phyloP scores from a whole-genome alignment of 2,888 invertebrate species.

The Erebia epiphron region DNA sequence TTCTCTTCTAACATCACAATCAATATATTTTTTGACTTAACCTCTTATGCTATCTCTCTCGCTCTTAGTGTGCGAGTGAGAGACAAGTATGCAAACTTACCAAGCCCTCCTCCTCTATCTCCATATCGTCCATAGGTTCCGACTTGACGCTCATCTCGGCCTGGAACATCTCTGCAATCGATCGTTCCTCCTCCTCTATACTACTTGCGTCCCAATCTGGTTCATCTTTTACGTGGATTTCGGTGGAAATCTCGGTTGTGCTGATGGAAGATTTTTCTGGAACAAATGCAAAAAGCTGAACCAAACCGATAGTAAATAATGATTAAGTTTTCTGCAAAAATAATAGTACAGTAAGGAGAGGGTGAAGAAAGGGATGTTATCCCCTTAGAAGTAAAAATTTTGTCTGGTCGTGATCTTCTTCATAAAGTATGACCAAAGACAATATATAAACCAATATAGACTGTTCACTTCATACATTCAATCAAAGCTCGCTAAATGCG shows the following conservation, averaged over 20 bases:
- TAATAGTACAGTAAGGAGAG: too few species aligned
- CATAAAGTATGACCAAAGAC: too few species aligned
- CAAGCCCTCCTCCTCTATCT: conserved; percentile 80
- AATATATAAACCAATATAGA: too few species aligned
- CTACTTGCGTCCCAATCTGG: conserved; percentile 87
- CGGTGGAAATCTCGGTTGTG: conserved; percentile 49
- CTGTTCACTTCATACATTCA: too few species aligned
- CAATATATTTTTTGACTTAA: conserved; percentile 72
- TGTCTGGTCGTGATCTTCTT: too few species aligned
- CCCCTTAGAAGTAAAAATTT: too few species aligned
- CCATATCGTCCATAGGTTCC: conserved; percentile 81
- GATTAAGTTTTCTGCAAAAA: too few species aligned
- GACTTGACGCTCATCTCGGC: conserved; percentile 87
- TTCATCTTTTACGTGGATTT: conserved; percentile 72
- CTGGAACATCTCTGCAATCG: conserved; percentile 86
- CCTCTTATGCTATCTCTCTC: conserved; percentile 55
- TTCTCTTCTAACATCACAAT: conserved; percentile 87
- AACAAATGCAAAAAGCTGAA: conserved; percentile 14
- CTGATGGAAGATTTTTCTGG: conserved; percentile 61
- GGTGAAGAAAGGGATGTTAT: too few species aligned
- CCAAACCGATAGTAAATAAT: neutral
- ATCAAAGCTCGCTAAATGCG: too few species aligned
- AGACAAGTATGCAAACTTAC: conserved; percentile 49
- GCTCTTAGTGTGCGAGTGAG: neutral
- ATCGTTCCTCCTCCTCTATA: conserved; percentile 84